Conservation (phyloP, 2,797 vertebrate genomes). For the Cossypha polioptera region DNA sequence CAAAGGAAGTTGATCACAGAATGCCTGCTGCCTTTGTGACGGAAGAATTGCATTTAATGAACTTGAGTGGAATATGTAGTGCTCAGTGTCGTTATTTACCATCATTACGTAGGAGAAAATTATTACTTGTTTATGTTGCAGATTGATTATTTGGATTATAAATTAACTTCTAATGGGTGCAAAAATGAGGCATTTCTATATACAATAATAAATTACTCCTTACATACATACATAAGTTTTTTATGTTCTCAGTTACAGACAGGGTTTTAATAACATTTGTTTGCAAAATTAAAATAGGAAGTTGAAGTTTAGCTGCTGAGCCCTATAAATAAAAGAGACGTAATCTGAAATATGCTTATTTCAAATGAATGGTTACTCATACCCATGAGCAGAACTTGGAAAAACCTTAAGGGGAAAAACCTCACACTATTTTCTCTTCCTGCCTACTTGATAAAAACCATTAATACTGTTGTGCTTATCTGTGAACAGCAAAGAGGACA, state of each 20-base stretch:
- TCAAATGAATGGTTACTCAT: conserved; percentile 15
- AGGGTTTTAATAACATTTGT: conserved; percentile 33
- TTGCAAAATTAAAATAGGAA: conserved; percentile 39
- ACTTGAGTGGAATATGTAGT: conserved; percentile 43
- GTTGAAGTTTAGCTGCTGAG: background rate
- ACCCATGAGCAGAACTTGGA: background rate
- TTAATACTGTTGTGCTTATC: conserved; percentile 12
- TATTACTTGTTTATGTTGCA: conserved; percentile 34
- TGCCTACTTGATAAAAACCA: background rate
- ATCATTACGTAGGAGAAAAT: conserved; percentile 39
- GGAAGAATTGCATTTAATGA: conserved; percentile 50
- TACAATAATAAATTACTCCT: conserved; percentile 15
- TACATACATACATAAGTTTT: conserved; percentile 7
- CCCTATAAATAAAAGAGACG: background rate
- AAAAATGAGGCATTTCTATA: conserved; percentile 50
- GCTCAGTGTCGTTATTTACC: conserved; percentile 42
- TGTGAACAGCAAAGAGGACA: conserved; percentile 31
- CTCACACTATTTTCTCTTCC: conserved; percentile 6
- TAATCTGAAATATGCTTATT: background rate
- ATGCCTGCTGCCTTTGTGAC: conserved; percentile 51
- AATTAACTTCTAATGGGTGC: conserved; percentile 59
- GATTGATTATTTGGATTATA: conserved; percentile 41
- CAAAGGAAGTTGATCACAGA: conserved; percentile 38
- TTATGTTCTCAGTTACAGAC: background rate
- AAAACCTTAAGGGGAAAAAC: conserved; percentile 19